These are phyloP conservation scores for Leptopilina clavipes DNA, from an alignment of 1,140 invertebrate species.

Conservation along the genomic window DNA sequence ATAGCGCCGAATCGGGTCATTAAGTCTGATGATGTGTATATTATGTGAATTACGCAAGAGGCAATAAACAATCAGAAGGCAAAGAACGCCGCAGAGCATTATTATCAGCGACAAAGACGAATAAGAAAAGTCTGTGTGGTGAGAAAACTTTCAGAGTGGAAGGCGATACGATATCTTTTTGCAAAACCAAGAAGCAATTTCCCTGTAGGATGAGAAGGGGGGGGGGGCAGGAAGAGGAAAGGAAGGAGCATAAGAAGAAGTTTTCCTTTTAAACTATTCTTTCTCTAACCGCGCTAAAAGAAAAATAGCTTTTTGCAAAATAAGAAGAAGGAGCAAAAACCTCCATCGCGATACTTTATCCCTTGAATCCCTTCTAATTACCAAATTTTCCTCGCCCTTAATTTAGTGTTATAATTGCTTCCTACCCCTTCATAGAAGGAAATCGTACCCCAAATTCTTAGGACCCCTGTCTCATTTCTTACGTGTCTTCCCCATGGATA, in stretches of 20 bases:
- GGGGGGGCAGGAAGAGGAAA: too few relatives aligned
- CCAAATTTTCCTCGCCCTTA: slow-evolving; percentile 74
- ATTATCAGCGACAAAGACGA: neutral
- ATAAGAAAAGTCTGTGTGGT: slow-evolving; percentile 24
- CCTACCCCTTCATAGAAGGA: slow-evolving; percentile 61
- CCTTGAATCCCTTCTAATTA: slow-evolving; percentile 72
- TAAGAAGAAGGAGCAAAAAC: neutral
- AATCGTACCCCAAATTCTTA: slow-evolving; percentile 51
- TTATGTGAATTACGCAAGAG: neutral
- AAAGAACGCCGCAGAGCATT: neutral
- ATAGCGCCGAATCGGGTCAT: neutral
- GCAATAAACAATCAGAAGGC: slow-evolving; percentile 7
- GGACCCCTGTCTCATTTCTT: slow-evolving; percentile 48
- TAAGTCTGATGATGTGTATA: neutral
- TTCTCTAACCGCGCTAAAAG: neutral
- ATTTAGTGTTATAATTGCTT: slow-evolving; percentile 73
- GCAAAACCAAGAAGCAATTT: slow-evolving; percentile 15
- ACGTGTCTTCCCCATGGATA: slow-evolving; percentile 24
- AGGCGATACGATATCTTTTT: slow-evolving; percentile 28
- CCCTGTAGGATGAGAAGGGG: too few relatives aligned
- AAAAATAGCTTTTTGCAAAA: neutral
- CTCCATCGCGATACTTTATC: slow-evolving; percentile 59
- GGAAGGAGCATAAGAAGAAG: neutral
- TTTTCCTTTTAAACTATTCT: slow-evolving; percentile 28
- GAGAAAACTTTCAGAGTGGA: neutral